Percentiles rank a stretch among this genome's conserved stretches.
Evolutionary conservation across 2,797 vertebrate genomes (phyloP).

Genomic region (Pseudochirops corinnae): DNA sequence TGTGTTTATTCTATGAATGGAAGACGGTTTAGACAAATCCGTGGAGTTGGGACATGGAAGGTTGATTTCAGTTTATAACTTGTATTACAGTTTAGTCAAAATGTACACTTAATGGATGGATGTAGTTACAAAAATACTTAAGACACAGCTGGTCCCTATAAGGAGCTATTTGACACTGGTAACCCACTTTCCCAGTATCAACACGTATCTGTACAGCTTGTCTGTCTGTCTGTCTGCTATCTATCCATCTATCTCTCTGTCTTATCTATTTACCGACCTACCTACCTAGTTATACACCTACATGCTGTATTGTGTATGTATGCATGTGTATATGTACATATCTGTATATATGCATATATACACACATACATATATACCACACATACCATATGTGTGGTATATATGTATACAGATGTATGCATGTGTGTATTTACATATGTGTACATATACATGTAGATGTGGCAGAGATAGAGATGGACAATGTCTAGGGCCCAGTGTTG

Average conservation of each 20-base stretch:
- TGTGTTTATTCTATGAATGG: not conserved
- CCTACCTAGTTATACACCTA: too few relatives aligned
- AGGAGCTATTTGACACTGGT: not conserved
- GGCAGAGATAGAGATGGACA: not conserved
- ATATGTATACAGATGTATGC: not conserved
- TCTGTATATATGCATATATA: too few relatives aligned
- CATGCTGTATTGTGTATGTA: not conserved
- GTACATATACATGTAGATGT: not conserved
- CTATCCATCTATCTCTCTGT: rapidly evolving
- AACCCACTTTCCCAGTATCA: not conserved
- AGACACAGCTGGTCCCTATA: not conserved
- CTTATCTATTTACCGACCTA: too few relatives aligned
- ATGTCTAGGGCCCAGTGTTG: not conserved
- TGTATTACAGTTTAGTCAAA: not conserved
- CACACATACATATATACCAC: too few relatives aligned
- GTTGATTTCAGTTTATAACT: not conserved
- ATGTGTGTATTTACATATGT: rapidly evolving
- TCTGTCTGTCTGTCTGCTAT: not conserved
- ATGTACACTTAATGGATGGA: not conserved
- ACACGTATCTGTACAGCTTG: not conserved
- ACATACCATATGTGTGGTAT: too few relatives aligned
- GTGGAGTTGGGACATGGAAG: not conserved
- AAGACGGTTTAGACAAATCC: not conserved
- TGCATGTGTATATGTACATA: too few relatives aligned
- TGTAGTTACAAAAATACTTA: not conserved